Conservation (phyloP, 2,113 vertebrate genomes). For the Montifringilla adamsi region DNA sequence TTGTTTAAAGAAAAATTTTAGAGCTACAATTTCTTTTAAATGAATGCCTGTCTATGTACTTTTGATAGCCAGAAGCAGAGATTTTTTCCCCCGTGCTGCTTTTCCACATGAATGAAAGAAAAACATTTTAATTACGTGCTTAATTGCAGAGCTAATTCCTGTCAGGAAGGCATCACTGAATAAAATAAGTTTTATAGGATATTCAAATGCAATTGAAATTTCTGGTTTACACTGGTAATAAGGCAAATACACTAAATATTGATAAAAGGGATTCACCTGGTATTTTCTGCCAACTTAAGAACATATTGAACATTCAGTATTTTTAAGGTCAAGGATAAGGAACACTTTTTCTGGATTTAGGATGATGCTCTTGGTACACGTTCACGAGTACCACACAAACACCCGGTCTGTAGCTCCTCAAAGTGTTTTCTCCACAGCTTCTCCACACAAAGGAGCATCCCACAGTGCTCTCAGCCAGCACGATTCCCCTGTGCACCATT, state of each 20-base stretch:
- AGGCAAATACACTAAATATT: background rate
- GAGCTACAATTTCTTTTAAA: background rate
- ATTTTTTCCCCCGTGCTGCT: background rate
- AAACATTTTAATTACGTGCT: background rate
- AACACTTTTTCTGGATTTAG: background rate
- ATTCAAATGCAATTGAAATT: background rate
- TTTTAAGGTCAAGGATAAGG: background rate
- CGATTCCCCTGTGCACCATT: fast-evolving
- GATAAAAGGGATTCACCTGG: background rate
- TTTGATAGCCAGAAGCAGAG: background rate
- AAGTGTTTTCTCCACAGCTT: background rate
- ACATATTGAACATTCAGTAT: background rate
- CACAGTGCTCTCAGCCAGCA: background rate
- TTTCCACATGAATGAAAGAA: background rate
- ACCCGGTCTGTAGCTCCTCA: fast-evolving
- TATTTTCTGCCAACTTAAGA: background rate
- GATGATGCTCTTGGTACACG: background rate
- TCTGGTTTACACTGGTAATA: background rate
- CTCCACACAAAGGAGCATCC: background rate
- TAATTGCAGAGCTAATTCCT: background rate
- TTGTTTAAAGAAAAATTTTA: background rate
- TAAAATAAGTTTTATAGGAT: background rate
- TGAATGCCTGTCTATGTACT: background rate
- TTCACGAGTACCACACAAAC: background rate
- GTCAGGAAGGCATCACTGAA: background rate